A percentile compares a stretch with the other conserved stretches of the same genome.
phyloP scores from a whole-genome alignment of 2,797 vertebrate species.

The Protosalanx chinensis region DNA sequence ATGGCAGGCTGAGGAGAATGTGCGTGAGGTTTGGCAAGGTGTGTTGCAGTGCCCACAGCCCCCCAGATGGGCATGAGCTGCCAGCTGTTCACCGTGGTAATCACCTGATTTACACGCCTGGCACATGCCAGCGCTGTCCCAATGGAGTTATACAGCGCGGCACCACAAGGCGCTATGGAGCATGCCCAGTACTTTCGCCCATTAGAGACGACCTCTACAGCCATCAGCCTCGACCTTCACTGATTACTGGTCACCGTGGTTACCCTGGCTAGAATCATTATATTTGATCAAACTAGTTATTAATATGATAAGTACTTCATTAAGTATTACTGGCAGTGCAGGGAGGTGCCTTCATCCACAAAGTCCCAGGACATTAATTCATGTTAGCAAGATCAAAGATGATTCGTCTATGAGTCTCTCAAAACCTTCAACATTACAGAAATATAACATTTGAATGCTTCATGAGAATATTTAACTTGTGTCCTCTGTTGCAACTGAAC shows the following conservation, averaged over 20 bases:
- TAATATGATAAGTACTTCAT: too few relatives aligned
- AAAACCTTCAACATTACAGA: too few relatives aligned
- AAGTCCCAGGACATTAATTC: too few relatives aligned
- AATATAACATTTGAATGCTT: too few relatives aligned
- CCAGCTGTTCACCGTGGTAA: constrained; percentile 36
- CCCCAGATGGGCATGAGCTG: background rate
- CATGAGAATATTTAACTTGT: too few relatives aligned
- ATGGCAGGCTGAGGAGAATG: background rate
- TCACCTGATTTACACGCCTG: constrained; percentile 43
- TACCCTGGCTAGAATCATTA: too few relatives aligned
- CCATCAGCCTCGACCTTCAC: constrained; percentile 3
- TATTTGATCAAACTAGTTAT: too few relatives aligned
- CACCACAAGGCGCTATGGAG: constrained; percentile 4
- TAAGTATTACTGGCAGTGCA: too few relatives aligned
- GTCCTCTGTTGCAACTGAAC: too few relatives aligned
- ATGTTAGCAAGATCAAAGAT: too few relatives aligned
- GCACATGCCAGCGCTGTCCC: constrained; percentile 21
- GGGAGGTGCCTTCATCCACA: too few relatives aligned
- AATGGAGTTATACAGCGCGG: constrained; percentile 29
- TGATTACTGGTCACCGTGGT: background rate
- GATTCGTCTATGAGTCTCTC: too few relatives aligned
- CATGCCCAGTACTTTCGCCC: background rate
- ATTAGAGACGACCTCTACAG: constrained; percentile 15
- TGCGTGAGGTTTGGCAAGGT: constrained; percentile 2
- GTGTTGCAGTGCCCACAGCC: constrained; percentile 16